Percentiles rank a stretch among this genome's conserved stretches.
Conservation (phyloP, 2,113 vertebrate species). For the Crotophaga sulcirostris region DNA sequence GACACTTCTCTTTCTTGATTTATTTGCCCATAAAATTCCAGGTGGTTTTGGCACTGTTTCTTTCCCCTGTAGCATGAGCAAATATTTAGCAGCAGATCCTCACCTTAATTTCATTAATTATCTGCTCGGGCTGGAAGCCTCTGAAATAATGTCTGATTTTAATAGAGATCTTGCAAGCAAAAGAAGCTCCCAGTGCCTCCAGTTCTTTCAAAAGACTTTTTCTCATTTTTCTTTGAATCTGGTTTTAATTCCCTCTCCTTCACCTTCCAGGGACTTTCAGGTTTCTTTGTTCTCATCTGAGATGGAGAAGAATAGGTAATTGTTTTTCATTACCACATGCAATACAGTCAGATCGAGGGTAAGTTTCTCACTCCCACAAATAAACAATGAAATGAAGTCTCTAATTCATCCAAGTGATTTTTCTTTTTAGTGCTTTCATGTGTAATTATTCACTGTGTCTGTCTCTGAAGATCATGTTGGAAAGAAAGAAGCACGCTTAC, state of each 20-base stretch:
- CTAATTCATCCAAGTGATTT: slow-evolving; percentile 17
- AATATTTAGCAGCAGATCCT: slow-evolving; percentile 68
- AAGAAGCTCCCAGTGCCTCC: not conserved
- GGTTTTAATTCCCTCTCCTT: slow-evolving; percentile 11
- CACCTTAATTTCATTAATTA: slow-evolving; percentile 73
- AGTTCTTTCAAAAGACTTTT: not conserved
- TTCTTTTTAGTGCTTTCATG: not conserved
- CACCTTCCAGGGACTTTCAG: not conserved
- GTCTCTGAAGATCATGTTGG: not conserved
- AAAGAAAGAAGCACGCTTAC: not conserved
- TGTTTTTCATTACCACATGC: slow-evolving; percentile 16
- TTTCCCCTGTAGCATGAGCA: slow-evolving; percentile 43
- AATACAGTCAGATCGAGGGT: not conserved
- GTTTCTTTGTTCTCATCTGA: slow-evolving; percentile 42
- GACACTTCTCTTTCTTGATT: slow-evolving; percentile 17
- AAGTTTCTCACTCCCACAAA: slow-evolving; percentile 16
- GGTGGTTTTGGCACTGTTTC: slow-evolving; percentile 54
- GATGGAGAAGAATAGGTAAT: slow-evolving; percentile 5
- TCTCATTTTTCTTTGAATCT: not conserved
- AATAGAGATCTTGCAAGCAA: not conserved
- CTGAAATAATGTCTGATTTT: slow-evolving; percentile 11
- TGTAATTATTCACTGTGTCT: not conserved
- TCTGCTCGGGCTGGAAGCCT: slow-evolving; percentile 24
- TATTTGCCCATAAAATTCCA: slow-evolving; percentile 74
- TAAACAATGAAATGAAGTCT: slow-evolving; percentile 35